Percentiles rank a stretch among this genome's conserved stretches.
Conservation (phyloP, 2,888 invertebrate species). For the Camptogramma bilineatum region DNA sequence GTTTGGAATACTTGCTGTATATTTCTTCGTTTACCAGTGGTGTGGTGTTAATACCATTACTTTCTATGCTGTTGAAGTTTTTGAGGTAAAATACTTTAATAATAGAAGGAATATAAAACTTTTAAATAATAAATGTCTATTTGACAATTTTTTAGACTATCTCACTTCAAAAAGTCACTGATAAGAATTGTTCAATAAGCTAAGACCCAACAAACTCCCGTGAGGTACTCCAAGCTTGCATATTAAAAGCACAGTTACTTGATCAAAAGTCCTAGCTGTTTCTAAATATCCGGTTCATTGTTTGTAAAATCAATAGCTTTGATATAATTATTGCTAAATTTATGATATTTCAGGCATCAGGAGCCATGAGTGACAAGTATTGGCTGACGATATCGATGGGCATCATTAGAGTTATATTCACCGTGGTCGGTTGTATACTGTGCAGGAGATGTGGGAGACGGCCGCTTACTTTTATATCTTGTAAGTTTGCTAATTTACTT, state of each 20-base stretch:
- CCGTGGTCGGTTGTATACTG: conserved; percentile 86
- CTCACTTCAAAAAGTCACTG: background rate
- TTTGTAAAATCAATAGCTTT: background rate
- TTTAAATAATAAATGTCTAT: background rate
- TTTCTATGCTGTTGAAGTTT: conserved; percentile 89
- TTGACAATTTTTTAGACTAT: background rate
- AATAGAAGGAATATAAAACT: background rate
- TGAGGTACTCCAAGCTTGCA: conserved; percentile 12
- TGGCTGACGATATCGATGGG: conserved; percentile 87
- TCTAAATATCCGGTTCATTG: background rate
- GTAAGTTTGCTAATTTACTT: conserved; percentile 57
- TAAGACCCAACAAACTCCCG: conserved; percentile 8
- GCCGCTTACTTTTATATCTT: conserved; percentile 87
- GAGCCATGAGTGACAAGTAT: conserved; percentile 84
- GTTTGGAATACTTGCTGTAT: conserved; percentile 86
- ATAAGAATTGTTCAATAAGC: background rate
- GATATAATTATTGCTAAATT: background rate
- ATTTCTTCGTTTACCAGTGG: conserved; percentile 90
- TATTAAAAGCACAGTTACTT: background rate
- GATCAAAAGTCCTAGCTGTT: conserved; percentile 4
- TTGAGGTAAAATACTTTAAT: conserved; percentile 70
- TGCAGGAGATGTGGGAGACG: conserved; percentile 86
- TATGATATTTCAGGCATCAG: conserved; percentile 77
- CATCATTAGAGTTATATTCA: conserved; percentile 85
- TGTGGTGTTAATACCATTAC: conserved; percentile 89